Evolutionary conservation across 2,797 vertebrate genomes (phyloP).

Genomic region (Malacoctenus gilli): DNA sequence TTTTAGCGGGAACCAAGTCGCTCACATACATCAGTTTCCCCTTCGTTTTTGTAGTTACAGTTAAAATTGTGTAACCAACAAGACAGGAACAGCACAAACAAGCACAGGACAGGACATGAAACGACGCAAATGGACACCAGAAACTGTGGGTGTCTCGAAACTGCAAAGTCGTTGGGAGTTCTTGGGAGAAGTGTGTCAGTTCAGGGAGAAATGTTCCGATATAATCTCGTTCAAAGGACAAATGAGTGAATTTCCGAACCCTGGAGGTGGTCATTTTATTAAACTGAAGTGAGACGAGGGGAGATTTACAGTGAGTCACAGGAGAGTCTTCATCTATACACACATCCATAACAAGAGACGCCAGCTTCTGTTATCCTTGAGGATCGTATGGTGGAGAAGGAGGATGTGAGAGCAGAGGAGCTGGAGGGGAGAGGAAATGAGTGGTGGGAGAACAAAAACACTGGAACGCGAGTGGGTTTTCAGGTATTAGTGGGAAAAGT

Average conservation of each 20-base stretch:
- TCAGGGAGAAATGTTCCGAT: not conserved
- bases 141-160: no score
- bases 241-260: slow-evolving; percentile 1
- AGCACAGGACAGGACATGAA: no score
- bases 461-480: slow-evolving; percentile 22
- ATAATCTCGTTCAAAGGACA: slow-evolving; percentile 2
- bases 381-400: slow-evolving; percentile 46
- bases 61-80: no score
- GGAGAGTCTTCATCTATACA: slow-evolving; percentile 6
- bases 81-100: no score
- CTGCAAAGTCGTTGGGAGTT: no score
- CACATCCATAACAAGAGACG: not conserved
- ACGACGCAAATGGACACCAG: no score
- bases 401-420: slow-evolving; percentile 29
- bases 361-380: slow-evolving; percentile 39
- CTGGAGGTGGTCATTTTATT: slow-evolving; percentile 1
- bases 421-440: slow-evolving; percentile 28
- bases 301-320: slow-evolving; percentile 27
- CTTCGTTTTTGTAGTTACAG: no score
- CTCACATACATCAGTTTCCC: not conserved
- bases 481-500: slow-evolving; percentile 16
- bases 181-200: slow-evolving; percentile 5
- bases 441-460: slow-evolving; percentile 24
- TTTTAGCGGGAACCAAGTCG: slow-evolving; percentile 21
- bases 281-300: slow-evolving; percentile 15